phyloP scores from a whole-genome alignment of 2,888 invertebrate genomes.

The Altica lythri region DNA sequence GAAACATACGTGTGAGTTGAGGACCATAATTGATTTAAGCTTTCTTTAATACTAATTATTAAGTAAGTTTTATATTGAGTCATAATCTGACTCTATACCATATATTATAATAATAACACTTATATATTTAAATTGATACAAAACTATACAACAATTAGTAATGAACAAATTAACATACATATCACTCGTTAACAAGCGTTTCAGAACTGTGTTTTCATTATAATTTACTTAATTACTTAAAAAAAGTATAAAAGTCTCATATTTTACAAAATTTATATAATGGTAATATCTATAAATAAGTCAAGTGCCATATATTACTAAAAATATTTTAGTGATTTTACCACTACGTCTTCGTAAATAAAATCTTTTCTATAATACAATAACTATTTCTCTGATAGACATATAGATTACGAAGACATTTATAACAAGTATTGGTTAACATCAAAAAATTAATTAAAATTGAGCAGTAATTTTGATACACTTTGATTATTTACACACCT shows the following conservation, averaged over 20 bases:
- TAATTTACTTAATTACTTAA: slow-evolving; percentile 27
- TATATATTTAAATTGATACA: slow-evolving; percentile 30
- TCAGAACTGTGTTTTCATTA: slow-evolving; percentile 24
- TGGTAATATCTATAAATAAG: neutral
- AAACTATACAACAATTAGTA: slow-evolving; percentile 30
- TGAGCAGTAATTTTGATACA: slow-evolving; percentile 14
- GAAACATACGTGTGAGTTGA: too few species aligned
- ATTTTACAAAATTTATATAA: slow-evolving; percentile 22
- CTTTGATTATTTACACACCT: neutral
- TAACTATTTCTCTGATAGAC: neutral
- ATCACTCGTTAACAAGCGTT: slow-evolving; percentile 33
- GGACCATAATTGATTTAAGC: too few species aligned
- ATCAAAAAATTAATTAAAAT: neutral
- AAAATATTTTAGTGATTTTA: neutral
- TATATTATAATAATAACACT: slow-evolving; percentile 26
- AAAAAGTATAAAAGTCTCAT: slow-evolving; percentile 32
- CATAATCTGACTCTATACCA: too few species aligned
- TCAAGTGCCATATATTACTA: neutral
- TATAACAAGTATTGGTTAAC: neutral
- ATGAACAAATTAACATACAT: slow-evolving; percentile 27
- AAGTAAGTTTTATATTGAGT: too few species aligned
- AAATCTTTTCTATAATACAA: neutral
- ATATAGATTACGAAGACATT: slow-evolving; percentile 1
- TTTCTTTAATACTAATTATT: too few species aligned
- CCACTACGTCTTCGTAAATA: neutral